These are phyloP conservation scores for Wasmannia auropunctata DNA, from an alignment of 1,140 invertebrate species.

Conservation along the genomic window DNA sequence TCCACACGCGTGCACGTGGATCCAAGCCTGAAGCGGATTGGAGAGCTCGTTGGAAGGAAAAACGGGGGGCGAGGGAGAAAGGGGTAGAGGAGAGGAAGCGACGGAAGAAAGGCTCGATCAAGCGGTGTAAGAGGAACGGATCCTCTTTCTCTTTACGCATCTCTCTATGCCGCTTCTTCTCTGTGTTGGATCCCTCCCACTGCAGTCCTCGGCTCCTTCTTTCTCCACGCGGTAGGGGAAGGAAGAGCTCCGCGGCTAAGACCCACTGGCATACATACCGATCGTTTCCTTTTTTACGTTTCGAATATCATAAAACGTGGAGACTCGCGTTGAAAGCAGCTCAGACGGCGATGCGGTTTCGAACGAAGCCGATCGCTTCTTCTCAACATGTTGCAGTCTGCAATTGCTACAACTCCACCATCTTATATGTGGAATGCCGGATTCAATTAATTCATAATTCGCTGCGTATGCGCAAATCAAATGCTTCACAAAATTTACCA, in stretches of 20 bases:
- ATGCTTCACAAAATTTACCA: not conserved
- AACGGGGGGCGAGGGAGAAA: conserved; percentile 3
- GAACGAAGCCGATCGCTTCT: conserved; percentile 58
- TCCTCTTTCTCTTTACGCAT: conserved; percentile 58
- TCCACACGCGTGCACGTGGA: not conserved
- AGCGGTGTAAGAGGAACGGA: conserved; percentile 33
- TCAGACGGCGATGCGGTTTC: conserved; percentile 78
- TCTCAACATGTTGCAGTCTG: not conserved
- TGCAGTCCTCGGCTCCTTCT: conserved; percentile 32
- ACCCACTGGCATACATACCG: conserved; percentile 84
- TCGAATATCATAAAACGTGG: conserved; percentile 85
- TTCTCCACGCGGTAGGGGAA: conserved; percentile 61
- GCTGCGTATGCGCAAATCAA: not conserved
- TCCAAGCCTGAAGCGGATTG: not conserved
- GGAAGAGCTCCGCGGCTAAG: conserved; percentile 74
- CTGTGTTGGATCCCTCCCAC: conserved; percentile 27
- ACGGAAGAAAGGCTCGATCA: conserved; percentile 31
- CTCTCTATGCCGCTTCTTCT: conserved; percentile 22
- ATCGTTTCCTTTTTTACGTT: conserved; percentile 84
- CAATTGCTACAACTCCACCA: not conserved
- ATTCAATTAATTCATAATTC: not conserved
- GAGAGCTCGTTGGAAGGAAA: not conserved
- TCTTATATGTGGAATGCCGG: not conserved
- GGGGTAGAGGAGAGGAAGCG: conserved; percentile 32
- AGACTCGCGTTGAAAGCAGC: conserved; percentile 70